phyloP scores from a whole-genome alignment of 2,113 vertebrate species.

The Eurystomus gularis region DNA sequence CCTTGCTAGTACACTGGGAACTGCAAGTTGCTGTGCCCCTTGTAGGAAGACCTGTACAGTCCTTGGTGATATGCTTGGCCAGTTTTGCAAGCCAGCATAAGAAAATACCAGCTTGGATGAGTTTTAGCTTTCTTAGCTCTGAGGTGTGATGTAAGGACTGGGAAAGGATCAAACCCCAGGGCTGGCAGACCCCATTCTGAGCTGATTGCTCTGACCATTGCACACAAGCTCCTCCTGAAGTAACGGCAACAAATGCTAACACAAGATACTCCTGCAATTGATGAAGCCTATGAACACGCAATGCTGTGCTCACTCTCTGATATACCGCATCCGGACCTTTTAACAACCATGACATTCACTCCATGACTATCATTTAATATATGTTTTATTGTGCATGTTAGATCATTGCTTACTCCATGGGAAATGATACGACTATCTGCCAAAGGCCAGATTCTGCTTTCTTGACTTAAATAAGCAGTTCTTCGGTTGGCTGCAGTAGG shows the following conservation, averaged over 20 bases:
- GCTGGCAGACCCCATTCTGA: not conserved
- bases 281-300: fast-evolving
- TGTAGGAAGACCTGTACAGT: not conserved
- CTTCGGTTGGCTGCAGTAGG: not conserved
- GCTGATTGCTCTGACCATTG: not conserved
- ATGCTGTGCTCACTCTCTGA: fast-evolving
- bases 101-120: not conserved
- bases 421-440: not conserved
- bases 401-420: not conserved
- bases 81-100: not conserved
- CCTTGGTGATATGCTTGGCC: not conserved
- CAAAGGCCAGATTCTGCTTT: not conserved
- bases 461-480: not conserved
- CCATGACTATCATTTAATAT: not conserved
- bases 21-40: not conserved
- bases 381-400: not conserved
- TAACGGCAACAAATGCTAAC: not conserved
- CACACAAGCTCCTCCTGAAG: not conserved
- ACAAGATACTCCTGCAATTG: not conserved
- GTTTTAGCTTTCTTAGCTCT: not conserved
- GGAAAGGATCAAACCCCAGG: not conserved
- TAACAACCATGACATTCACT: not conserved
- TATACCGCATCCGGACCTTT: not conserved
- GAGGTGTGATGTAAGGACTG: not conserved
- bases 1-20: not conserved